These are phyloP conservation scores for Eutrigla gurnardus DNA, from an alignment of 2,797 vertebrate species.

Conservation along the genomic window DNA sequence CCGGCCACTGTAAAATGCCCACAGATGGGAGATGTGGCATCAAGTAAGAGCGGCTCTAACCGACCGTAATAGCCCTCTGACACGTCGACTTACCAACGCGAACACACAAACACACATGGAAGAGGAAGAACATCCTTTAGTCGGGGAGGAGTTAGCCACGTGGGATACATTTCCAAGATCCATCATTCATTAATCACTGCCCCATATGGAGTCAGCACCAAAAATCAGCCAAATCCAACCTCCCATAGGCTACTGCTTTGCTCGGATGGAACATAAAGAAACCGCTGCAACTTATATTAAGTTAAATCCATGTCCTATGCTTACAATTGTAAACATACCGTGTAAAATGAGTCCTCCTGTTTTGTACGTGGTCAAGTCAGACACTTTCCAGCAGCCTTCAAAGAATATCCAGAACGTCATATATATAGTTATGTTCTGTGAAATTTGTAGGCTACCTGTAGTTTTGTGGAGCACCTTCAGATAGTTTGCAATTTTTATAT, in stretches of 20 bases:
- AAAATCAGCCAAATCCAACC: constrained; percentile 18
- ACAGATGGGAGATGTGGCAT: constrained; percentile 63
- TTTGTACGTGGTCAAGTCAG: constrained; percentile 19
- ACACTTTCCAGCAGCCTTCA: too few species aligned
- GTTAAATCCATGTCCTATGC: constrained; percentile 35
- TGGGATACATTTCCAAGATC: constrained; percentile 40
- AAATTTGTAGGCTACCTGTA: too few species aligned
- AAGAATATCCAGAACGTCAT: too few species aligned
- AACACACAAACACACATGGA: constrained; percentile 35
- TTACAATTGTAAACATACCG: constrained; percentile 50
- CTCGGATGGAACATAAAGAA: constrained; percentile 29
- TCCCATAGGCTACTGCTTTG: neutral
- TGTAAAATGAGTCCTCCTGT: constrained; percentile 8
- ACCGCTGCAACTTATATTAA: constrained; percentile 65
- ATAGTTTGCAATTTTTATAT: too few species aligned
- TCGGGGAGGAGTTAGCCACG: constrained; percentile 44
- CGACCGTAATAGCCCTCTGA: constrained; percentile 61
- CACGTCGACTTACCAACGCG: constrained; percentile 55
- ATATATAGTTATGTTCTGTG: too few species aligned
- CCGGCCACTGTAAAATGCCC: constrained; percentile 43
- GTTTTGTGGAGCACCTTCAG: too few species aligned
- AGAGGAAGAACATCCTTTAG: constrained; percentile 50
- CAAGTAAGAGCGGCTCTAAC: constrained; percentile 66
- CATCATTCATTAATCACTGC: constrained; percentile 62
- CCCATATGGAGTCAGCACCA: constrained; percentile 33